phyloP scores from a whole-genome alignment of 1,140 invertebrate genomes.

The Drosophila sproati region DNA sequence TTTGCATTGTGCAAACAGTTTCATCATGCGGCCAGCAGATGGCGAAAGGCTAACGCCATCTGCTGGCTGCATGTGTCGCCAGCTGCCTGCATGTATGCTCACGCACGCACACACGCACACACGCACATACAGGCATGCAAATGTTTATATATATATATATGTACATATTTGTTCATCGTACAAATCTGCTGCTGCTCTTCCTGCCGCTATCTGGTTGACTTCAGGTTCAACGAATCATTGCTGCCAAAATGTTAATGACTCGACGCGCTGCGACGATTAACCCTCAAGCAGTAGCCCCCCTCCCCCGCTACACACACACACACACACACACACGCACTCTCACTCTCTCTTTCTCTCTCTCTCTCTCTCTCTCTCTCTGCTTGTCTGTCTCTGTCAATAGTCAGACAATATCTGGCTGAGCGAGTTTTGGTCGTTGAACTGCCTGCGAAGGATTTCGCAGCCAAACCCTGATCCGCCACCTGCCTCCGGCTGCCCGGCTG shows the following conservation, averaged over 20 bases:
- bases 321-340: too few relatives aligned
- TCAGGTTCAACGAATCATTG: constrained; percentile 45
- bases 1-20: constrained; percentile 37
- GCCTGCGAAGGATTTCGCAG: constrained; percentile 27
- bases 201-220: constrained; percentile 20
- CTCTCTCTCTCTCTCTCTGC: not conserved
- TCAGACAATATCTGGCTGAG: constrained; percentile 35
- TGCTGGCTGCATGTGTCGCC: constrained; percentile 32
- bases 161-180: not conserved
- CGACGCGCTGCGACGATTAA: constrained; percentile 24
- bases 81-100: constrained; percentile 9
- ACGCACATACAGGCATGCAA: too few relatives aligned
- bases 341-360: not conserved
- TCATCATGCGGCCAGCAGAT: constrained; percentile 44
- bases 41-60: constrained; percentile 28
- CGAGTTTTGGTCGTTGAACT: constrained; percentile 45
- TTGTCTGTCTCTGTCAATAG: constrained; percentile 11
- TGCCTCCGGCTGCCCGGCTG: not conserved
- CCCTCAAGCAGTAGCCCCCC: constrained; percentile 14
- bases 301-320: not conserved
- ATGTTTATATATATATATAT: not conserved
- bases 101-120: too few relatives aligned
- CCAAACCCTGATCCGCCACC: not conserved
- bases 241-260: constrained; percentile 55
- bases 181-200: constrained; percentile 10